A percentile compares a stretch with the other conserved stretches of the same genome.
Evolutionary conservation across 2,797 vertebrate genomes (phyloP).

Genomic region (Balearica regulorum): DNA sequence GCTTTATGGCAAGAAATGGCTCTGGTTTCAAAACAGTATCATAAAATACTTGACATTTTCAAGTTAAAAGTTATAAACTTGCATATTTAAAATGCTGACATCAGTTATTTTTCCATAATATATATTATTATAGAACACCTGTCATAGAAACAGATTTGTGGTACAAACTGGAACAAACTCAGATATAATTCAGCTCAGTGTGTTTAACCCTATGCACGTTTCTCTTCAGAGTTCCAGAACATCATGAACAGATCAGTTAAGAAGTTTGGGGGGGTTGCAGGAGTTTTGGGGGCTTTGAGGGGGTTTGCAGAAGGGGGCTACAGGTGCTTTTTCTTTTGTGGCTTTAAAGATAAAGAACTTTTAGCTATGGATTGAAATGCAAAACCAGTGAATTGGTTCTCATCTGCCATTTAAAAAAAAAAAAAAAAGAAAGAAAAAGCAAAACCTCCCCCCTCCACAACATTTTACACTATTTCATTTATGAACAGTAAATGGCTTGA

Average conservation of each 20-base stretch:
- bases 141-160: background rate
- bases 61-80: background rate
- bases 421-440: accelerated
- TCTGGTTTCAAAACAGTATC: background rate
- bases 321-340: background rate
- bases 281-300: background rate
- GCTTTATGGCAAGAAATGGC: background rate
- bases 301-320: background rate
- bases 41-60: background rate
- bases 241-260: background rate
- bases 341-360: background rate
- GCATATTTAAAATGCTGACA: background rate
- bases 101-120: background rate
- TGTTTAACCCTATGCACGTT: background rate
- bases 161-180: background rate
- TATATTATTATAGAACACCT: background rate
- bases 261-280: background rate
- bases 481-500: background rate
- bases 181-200: background rate
- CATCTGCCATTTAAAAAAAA: background rate
- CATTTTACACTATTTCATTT: background rate
- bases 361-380: background rate
- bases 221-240: background rate
- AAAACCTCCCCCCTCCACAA: background rate
- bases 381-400: background rate